Conservation (phyloP, 2,113 vertebrate species). For the Apaloderma vittatum region DNA sequence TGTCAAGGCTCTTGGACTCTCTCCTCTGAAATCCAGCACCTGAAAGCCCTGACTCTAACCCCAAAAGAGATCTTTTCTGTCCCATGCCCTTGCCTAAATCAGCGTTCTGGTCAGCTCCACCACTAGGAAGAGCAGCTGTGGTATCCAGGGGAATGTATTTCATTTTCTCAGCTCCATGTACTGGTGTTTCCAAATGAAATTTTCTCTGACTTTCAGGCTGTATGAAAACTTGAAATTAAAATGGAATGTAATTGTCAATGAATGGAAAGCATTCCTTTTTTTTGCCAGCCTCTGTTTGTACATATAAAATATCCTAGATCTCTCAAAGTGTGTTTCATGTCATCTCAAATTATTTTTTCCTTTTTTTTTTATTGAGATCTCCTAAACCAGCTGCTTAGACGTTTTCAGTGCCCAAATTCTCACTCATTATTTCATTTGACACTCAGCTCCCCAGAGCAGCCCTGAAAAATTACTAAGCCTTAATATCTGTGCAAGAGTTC, state of each 20-base stretch:
- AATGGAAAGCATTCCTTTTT: not conserved
- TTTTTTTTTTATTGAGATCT: not conserved
- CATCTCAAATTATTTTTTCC: not conserved
- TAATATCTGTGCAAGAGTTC: conserved; percentile 46
- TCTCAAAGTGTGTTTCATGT: not conserved
- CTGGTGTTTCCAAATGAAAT: conserved; percentile 15
- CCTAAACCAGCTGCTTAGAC: conserved; percentile 29
- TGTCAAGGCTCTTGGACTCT: not conserved
- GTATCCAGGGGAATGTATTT: not conserved
- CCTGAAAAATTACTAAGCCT: conserved; percentile 49
- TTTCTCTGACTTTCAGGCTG: not conserved
- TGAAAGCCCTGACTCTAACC: not conserved
- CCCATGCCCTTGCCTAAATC: not conserved
- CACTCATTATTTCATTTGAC: conserved; percentile 51
- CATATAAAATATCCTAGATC: not conserved
- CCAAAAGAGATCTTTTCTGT: not conserved
- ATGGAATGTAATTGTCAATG: not conserved
- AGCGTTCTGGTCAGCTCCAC: conserved; percentile 37
- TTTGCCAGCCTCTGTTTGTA: not conserved
- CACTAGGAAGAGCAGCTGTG: conserved; percentile 33
- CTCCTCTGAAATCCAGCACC: not conserved
- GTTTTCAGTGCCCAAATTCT: conserved; percentile 27
- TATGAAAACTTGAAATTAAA: conserved; percentile 40
- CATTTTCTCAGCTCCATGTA: not conserved
- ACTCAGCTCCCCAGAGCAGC: conserved; percentile 50